phyloP scores from a whole-genome alignment of 2,888 invertebrate genomes.

The Sesia apiformis region DNA sequence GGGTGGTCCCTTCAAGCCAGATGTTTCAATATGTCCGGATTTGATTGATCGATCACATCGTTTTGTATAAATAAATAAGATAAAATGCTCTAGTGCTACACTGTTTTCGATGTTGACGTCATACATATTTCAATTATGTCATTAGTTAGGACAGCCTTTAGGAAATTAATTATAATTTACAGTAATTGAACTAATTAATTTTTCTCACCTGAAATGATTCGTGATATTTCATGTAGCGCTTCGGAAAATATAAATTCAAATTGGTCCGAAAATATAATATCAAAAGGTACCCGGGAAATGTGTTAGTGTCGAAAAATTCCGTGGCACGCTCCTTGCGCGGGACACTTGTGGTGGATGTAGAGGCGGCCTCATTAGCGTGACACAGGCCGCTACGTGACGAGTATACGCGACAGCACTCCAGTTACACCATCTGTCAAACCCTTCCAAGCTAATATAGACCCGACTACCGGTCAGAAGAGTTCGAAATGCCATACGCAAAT shows the following conservation, averaged over 20 bases:
- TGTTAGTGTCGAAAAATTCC: slow-evolving; percentile 22
- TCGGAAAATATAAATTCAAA: not conserved
- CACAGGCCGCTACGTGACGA: slow-evolving; percentile 4
- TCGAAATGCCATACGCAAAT: not conserved
- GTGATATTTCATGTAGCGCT: too few relatives aligned
- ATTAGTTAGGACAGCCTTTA: not conserved
- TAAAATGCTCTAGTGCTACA: too few relatives aligned
- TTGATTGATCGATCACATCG: too few relatives aligned
- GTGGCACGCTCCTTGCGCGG: slow-evolving; percentile 22
- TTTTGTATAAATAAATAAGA: too few relatives aligned
- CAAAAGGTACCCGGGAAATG: slow-evolving; percentile 13
- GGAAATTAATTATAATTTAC: not conserved
- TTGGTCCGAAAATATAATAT: not conserved
- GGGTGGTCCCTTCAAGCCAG: too few relatives aligned
- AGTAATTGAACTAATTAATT: not conserved
- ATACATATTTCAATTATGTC: too few relatives aligned
- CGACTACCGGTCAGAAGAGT: not conserved
- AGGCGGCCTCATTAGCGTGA: slow-evolving; percentile 26
- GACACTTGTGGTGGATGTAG: slow-evolving; percentile 12
- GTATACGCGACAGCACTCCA: not conserved
- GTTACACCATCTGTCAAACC: not conserved
- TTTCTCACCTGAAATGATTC: not conserved
- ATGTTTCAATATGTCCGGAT: too few relatives aligned
- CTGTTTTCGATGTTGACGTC: too few relatives aligned
- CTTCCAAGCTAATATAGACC: not conserved